Evolutionary conservation across 2,888 invertebrate genomes (phyloP).

Genomic region (Cecidostiba fungosa): DNA sequence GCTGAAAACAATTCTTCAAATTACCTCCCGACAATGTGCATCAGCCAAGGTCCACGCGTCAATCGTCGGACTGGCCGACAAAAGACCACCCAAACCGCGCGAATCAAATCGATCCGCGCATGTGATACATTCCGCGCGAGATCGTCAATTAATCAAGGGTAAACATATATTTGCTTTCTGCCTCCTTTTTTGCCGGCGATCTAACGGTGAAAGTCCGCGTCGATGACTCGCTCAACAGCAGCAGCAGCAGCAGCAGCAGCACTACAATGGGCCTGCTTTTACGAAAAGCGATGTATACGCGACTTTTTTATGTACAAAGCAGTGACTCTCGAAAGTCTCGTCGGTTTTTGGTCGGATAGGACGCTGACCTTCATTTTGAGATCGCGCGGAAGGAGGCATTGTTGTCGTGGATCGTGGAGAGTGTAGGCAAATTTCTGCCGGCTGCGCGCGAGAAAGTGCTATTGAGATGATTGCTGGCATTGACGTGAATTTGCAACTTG

Average conservation of each 20-base stretch:
- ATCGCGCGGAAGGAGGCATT: too few relatives aligned
- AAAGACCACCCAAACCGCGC: slow-evolving; percentile 4
- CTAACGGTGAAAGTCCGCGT: slow-evolving; percentile 15
- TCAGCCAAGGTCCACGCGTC: neutral
- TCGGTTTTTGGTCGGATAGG: slow-evolving; percentile 9
- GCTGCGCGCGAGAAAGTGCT: too few relatives aligned
- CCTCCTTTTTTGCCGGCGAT: neutral
- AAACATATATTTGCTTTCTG: slow-evolving; percentile 7
- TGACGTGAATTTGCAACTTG: too few relatives aligned
- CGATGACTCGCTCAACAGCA: slow-evolving; percentile 17
- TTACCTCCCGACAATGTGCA: neutral
- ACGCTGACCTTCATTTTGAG: neutral
- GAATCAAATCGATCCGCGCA: neutral
- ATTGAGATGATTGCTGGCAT: too few relatives aligned
- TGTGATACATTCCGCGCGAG: neutral
- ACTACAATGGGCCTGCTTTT: neutral
- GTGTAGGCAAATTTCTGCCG: too few relatives aligned
- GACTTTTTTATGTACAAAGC: neutral
- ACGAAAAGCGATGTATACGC: neutral
- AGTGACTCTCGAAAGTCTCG: slow-evolving; percentile 7
- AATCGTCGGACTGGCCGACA: neutral
- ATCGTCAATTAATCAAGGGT: slow-evolving; percentile 15
- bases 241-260: neutral
- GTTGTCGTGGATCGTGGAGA: too few relatives aligned
- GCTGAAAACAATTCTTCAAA: too few relatives aligned